Evolutionary conservation across 2,888 invertebrate species (phyloP).

Genomic region (Altica lythri): DNA sequence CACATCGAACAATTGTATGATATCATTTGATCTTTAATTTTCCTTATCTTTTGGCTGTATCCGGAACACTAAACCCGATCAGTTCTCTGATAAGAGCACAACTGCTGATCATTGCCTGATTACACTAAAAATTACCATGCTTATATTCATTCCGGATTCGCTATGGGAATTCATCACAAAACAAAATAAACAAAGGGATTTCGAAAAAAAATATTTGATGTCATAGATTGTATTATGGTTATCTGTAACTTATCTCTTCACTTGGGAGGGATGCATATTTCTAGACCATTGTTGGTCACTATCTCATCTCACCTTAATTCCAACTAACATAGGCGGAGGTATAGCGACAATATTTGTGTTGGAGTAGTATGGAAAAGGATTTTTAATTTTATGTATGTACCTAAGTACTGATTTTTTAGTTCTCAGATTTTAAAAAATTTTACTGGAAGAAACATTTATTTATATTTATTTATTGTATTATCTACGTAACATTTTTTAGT

Average conservation of each 20-base stretch:
- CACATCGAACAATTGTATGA: conserved; percentile 35
- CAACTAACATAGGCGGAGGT: too few relatives aligned
- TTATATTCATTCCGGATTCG: conserved; percentile 25
- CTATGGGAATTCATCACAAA: conserved; percentile 22
- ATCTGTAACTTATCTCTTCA: conserved; percentile 14
- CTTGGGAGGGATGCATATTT: conserved; percentile 7
- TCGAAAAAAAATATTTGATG: conserved; percentile 23
- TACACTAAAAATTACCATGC: conserved; percentile 33
- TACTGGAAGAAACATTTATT: too few relatives aligned
- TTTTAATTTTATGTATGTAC: too few relatives aligned
- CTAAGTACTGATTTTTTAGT: too few relatives aligned
- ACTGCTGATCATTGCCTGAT: conserved; percentile 40
- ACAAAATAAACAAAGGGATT: conserved; percentile 24
- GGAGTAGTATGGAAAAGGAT: neutral
- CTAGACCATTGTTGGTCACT: neutral
- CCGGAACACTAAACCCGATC: conserved; percentile 43
- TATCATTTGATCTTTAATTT: conserved; percentile 49
- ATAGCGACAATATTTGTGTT: too few relatives aligned
- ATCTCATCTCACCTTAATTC: too few relatives aligned
- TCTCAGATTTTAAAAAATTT: too few relatives aligned
- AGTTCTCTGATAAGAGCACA: conserved; percentile 31
- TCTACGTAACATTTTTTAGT: too few relatives aligned
- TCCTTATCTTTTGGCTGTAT: conserved; percentile 47
- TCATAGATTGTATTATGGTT: conserved; percentile 1
- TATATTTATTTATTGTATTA: too few relatives aligned